These are phyloP conservation scores for Nycticebus coucang DNA, from an alignment of 2,113 vertebrate species.

Conservation along the genomic window DNA sequence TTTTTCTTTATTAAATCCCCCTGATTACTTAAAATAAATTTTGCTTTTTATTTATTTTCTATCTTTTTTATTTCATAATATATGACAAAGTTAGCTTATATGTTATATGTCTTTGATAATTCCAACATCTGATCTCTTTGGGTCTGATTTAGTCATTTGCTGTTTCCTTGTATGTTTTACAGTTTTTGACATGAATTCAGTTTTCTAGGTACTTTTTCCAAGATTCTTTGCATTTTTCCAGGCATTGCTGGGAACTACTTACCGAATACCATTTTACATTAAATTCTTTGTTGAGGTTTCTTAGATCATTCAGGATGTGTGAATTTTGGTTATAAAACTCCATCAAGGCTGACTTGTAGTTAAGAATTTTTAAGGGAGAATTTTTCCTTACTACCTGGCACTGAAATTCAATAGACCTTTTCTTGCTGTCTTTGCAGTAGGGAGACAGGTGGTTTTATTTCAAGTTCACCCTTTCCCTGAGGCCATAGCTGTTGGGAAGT, in stretches of 20 bases:
- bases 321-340: neutral
- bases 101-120: neutral
- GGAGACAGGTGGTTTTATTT: neutral
- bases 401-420: neutral
- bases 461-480: neutral
- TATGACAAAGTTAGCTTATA: neutral
- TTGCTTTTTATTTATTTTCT: neutral
- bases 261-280: neutral
- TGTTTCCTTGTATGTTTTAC: neutral
- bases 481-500: neutral
- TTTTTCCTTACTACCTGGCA: neutral
- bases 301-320: neutral
- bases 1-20: neutral
- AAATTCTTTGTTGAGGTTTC: neutral
- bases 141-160: neutral
- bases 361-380: neutral
- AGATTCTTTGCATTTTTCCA: neutral
- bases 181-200: conserved; percentile 6
- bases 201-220: neutral
- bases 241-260: neutral
- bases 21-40: neutral
- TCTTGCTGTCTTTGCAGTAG: neutral
- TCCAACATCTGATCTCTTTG: neutral
- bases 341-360: neutral
- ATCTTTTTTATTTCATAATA: neutral